Evolutionary conservation across 2,888 invertebrate species (phyloP).

Genomic region (Drosophila nigricruria): DNA sequence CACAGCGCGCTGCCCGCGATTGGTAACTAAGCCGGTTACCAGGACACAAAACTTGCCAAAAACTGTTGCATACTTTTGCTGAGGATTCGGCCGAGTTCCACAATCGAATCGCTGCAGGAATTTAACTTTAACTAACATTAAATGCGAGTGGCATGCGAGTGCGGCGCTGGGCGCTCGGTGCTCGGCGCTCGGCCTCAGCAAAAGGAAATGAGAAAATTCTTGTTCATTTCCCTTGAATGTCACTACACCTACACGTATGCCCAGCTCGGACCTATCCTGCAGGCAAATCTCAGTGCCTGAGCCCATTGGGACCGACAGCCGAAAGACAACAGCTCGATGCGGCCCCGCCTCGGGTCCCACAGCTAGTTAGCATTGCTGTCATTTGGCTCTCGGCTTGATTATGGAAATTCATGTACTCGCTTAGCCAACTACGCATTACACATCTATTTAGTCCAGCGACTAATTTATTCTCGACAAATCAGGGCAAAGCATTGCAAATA

Average conservation of each 20-base stretch:
- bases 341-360: neutral
- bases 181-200: constrained; percentile 32
- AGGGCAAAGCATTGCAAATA: neutral
- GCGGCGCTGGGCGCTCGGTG: no score
- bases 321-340: neutral
- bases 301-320: neutral
- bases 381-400: neutral
- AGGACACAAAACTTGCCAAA: constrained; percentile 3
- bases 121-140: constrained; percentile 24
- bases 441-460: neutral
- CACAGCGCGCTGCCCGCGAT: constrained; percentile 14
- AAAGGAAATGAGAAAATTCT: constrained; percentile 78
- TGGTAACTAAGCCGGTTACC: neutral
- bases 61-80: constrained; percentile 50
- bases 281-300: constrained; percentile 31
- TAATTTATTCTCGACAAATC: neutral
- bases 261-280: constrained; percentile 32
- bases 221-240: constrained; percentile 71
- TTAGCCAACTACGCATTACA: neutral
- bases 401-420: constrained; percentile 2
- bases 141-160: neutral
- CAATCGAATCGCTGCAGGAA: constrained; percentile 6
- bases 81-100: neutral
- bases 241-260: constrained; percentile 54
- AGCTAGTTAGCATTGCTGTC: constrained; percentile 8